Evolutionary conservation across 2,797 vertebrate genomes (phyloP).

Genomic region (Myotis vivesi): DNA sequence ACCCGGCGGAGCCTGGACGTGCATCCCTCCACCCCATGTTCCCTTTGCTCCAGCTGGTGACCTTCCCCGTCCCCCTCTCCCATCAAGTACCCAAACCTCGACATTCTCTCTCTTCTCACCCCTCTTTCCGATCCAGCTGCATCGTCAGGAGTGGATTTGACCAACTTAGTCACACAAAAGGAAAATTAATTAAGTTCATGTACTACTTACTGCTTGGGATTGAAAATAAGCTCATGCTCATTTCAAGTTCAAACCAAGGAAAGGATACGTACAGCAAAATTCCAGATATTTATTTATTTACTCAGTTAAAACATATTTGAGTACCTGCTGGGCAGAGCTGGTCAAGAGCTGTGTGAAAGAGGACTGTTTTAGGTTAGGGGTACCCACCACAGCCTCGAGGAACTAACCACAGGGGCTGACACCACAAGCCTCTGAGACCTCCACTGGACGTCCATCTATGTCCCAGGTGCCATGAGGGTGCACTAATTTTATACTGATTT

Average conservation of each 20-base stretch:
- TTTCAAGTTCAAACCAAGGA: neutral
- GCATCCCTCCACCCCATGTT: accelerated
- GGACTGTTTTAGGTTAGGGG: neutral
- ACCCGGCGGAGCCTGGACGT: neutral
- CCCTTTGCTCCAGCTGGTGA: neutral
- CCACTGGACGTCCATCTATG: neutral
- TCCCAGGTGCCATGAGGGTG: neutral
- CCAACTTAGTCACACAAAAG: neutral
- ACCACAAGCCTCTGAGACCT: neutral
- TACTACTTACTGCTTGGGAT: neutral
- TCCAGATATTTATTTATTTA: neutral
- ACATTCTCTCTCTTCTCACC: neutral
- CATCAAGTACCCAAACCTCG: neutral
- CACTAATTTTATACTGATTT: neutral
- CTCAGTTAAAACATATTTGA: neutral
- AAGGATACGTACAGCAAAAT: neutral
- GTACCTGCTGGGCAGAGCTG: neutral
- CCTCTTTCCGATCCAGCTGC: neutral
- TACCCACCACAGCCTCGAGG: neutral
- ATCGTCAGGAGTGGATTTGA: neutral
- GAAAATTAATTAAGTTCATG: neutral
- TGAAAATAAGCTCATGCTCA: constrained; percentile 14
- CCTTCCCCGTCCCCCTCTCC: neutral
- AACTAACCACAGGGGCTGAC: neutral
- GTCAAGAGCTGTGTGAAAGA: neutral